Evolutionary conservation across 2,888 invertebrate species (phyloP), one percentile per base, ranked within the genome.

Genomic region (Pollenia amentaria): DNA sequence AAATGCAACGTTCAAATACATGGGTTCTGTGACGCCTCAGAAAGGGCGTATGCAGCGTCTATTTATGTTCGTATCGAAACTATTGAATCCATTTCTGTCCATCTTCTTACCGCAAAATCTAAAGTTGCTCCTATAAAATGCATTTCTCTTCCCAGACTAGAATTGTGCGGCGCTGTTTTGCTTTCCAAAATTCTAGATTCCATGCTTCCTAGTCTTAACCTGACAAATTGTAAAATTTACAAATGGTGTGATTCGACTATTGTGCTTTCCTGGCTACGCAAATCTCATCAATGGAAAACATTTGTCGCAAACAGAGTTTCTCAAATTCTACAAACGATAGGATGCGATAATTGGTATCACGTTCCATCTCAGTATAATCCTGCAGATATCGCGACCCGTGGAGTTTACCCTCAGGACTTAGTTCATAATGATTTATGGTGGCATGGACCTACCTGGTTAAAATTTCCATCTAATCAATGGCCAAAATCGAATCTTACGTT

Each of bases 281-380:
- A 83, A 42, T 64, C 83, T 1, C 48, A 53, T 21, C 1, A 48
- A 3, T 82, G n/a, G 69, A 51, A 64, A 9, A 55, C 48, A 12
- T 82, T 76, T 16, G 69, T 76, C 3, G 62, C 70, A 2, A 76
- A 83, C 44, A n/a, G n/a, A 16, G 53, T 82, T 2, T 76, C 64
- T 3, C 64, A 21, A 16, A 83, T 77, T 21, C 55, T 14, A 8
- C 29, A 77, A 18, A 72, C 53, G 11, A 48, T 77, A 0, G 83
- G n/a, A n/a, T n/a, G n/a, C n/a, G n/a, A n/a, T n/a, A n/a, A n/a
- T n/a, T 83, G 77, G 83, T 29, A 12, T 53, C 72, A 72, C 16
- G 48, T 83, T 0, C 53, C 77, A 7, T 53, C 83, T 3, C 21
- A 65, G n/a, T 40, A 18, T 2, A 77, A 83, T 53, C 77, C 83